phyloP scores from a whole-genome alignment of 2,797 vertebrate species.

The Melopsittacus undulatus region DNA sequence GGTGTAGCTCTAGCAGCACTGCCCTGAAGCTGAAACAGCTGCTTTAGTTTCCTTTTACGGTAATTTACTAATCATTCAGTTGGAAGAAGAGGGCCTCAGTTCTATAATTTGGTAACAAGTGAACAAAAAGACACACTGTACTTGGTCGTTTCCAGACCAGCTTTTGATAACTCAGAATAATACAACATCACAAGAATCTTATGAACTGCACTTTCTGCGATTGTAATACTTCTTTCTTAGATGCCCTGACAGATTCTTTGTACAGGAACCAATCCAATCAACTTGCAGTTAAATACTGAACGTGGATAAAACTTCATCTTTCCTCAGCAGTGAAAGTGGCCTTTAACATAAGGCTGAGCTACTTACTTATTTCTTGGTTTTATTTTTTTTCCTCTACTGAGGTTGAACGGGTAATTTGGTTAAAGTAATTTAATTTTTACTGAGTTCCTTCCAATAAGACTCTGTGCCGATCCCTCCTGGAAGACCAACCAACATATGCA shows the following conservation, averaged over 20 bases:
- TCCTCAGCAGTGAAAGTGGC: background rate
- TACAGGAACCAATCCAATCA: background rate
- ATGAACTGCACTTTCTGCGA: background rate
- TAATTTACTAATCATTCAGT: slow-evolving; percentile 28
- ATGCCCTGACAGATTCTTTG: background rate
- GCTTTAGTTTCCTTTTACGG: slow-evolving; percentile 58
- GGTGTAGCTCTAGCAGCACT: slow-evolving; percentile 36
- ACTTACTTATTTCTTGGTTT: background rate
- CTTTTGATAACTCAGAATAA: slow-evolving; percentile 30
- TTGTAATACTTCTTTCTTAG: background rate
- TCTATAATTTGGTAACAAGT: slow-evolving; percentile 26
- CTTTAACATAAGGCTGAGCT: background rate
- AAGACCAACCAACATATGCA: background rate
- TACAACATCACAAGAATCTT: background rate
- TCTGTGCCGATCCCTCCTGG: background rate
- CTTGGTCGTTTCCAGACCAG: slow-evolving; percentile 24
- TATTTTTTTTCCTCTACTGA: accelerated
- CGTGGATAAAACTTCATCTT: background rate
- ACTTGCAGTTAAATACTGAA: background rate
- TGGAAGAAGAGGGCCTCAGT: background rate
- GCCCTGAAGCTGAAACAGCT: slow-evolving; percentile 60
- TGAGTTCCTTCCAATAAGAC: background rate
- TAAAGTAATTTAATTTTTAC: background rate
- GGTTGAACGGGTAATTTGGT: background rate
- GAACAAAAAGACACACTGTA: slow-evolving; percentile 44